Evolutionary conservation across 2,113 vertebrate genomes (phyloP).

Genomic region (Crotalus viridis): DNA sequence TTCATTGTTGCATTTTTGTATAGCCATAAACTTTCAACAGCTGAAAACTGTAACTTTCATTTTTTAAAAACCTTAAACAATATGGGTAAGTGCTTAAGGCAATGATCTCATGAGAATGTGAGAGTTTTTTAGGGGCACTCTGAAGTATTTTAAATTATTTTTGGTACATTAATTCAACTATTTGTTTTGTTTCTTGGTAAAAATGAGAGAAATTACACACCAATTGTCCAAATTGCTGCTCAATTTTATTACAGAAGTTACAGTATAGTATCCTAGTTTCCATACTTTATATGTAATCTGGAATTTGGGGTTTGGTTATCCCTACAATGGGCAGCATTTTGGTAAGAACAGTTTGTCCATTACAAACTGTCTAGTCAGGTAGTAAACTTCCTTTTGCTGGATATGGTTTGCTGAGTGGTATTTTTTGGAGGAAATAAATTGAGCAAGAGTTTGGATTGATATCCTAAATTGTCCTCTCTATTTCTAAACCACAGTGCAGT

Average conservation of each 20-base stretch:
- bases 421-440: background rate
- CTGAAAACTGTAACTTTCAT: background rate
- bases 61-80: background rate
- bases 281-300: background rate
- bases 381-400: background rate
- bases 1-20: background rate
- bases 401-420: background rate
- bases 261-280: background rate
- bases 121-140: background rate
- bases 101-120: background rate
- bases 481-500: background rate
- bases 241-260: background rate
- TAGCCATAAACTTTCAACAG: background rate
- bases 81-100: background rate
- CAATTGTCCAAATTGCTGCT: background rate
- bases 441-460: background rate
- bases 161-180: background rate
- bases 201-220: background rate
- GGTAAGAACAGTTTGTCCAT: background rate
- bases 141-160: background rate
- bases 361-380: background rate
- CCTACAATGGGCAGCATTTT: background rate
- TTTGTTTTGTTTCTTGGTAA: background rate
- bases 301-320: background rate
- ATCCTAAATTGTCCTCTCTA: background rate